phyloP scores from a whole-genome alignment of 2,113 vertebrate genomes.

The Eupsittula cactorum region DNA sequence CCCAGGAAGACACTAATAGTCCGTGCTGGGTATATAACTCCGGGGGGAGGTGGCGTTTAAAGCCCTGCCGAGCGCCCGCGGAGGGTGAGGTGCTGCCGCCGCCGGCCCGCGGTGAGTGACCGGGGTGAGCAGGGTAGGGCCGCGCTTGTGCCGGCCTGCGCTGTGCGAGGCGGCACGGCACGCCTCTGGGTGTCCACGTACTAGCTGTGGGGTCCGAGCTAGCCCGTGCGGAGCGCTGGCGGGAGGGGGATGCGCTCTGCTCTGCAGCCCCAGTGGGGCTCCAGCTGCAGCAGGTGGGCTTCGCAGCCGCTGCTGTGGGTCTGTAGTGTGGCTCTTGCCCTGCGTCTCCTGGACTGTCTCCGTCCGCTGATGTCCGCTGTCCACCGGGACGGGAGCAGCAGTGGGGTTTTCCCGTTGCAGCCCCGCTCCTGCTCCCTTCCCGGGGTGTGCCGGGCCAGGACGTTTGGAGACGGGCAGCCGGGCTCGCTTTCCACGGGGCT shows the following conservation, averaged over 20 bases:
- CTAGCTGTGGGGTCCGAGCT: background rate
- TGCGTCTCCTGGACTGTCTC: background rate
- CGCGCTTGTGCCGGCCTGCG: background rate
- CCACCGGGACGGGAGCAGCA: background rate
- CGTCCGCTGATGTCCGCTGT: fast-evolving
- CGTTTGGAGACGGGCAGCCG: background rate
- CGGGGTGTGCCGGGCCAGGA: background rate
- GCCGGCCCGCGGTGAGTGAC: background rate
- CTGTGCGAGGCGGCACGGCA: too few relatives aligned
- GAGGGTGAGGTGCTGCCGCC: fast-evolving
- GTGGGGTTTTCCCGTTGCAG: background rate
- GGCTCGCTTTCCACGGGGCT: background rate
- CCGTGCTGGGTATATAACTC: background rate
- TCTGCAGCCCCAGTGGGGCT: background rate
- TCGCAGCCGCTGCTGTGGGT: background rate
- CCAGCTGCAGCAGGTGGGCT: background rate
- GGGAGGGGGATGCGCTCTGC: background rate
- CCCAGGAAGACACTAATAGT: slow-evolving; percentile 8
- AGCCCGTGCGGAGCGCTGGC: background rate
- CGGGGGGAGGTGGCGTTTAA: background rate
- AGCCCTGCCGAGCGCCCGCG: fast-evolving
- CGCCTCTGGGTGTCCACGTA: background rate
- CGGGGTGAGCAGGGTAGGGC: background rate
- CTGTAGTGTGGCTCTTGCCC: too few relatives aligned
- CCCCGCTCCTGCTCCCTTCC: background rate